A percentile compares a stretch with the other conserved stretches of the same genome.
These are phyloP conservation scores for Streptopelia turtur DNA, from an alignment of 2,797 vertebrate species.

Conservation along the genomic window DNA sequence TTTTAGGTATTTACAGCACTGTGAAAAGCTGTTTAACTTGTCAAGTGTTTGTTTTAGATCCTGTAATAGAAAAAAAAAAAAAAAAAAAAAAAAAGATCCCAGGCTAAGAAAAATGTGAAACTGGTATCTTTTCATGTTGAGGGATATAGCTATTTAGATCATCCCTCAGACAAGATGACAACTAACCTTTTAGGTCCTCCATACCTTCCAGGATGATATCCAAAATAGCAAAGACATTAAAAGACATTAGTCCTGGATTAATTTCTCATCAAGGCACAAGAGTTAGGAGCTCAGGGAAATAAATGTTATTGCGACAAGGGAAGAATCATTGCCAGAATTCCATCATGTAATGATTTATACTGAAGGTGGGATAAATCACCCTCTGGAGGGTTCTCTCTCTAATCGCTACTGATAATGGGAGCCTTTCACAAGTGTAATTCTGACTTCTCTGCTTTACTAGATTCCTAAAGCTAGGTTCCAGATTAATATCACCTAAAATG, in stretches of 20 bases:
- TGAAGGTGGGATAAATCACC: not conserved
- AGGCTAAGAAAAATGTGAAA: not conserved
- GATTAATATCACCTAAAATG: not conserved
- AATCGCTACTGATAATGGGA: not conserved
- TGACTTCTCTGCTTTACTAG: not conserved
- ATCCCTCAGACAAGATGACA: not conserved
- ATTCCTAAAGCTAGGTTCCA: not conserved
- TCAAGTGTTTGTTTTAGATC: not conserved
- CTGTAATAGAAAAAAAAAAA: no score
- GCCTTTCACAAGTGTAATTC: not conserved
- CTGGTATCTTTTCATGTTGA: accelerated
- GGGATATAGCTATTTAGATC: not conserved
- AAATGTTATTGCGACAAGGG: not conserved
- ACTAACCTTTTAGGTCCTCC: not conserved
- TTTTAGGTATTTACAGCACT: not conserved
- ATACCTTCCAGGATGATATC: not conserved
- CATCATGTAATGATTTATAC: not conserved
- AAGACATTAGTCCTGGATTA: not conserved
- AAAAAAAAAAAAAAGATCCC: not conserved
- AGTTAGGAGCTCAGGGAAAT: not conserved
- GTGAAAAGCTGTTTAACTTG: not conserved
- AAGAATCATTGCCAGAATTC: not conserved
- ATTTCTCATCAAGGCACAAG: not conserved
- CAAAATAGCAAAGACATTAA: not conserved
- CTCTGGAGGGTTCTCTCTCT: not conserved